These are phyloP conservation scores for Podocnemis expansa DNA, from an alignment of 2,113 vertebrate genomes.

Conservation along the genomic window DNA sequence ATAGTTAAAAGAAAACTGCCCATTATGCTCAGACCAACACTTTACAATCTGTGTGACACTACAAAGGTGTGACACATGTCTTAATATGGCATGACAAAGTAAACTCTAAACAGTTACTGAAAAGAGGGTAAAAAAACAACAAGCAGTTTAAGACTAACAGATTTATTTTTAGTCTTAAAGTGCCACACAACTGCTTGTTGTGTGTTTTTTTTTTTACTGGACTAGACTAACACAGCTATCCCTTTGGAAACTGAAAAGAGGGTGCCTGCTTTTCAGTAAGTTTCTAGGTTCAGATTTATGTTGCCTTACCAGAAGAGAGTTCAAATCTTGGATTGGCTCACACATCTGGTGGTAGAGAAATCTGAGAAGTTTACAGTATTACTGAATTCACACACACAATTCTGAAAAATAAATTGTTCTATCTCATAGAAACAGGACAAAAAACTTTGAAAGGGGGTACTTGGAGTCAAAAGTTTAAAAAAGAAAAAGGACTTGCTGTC, in stretches of 20 bases:
- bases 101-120: not conserved
- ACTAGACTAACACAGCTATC: too few relatives aligned
- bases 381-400: not conserved
- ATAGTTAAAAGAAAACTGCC: not conserved
- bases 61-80: not conserved
- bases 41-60: not conserved
- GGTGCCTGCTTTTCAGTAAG: not conserved
- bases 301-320: accelerated
- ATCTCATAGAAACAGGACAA: not conserved
- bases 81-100: not conserved
- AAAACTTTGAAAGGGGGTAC: not conserved
- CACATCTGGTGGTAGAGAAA: not conserved
- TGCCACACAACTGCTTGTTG: too few relatives aligned
- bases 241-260: too few relatives aligned
- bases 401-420: not conserved
- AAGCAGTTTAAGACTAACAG: too few relatives aligned
- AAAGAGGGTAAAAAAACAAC: too few relatives aligned
- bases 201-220: too few relatives aligned
- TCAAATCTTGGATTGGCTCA: not conserved
- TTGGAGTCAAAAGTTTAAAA: not conserved
- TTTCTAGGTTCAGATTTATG: not conserved
- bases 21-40: accelerated
- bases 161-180: too few relatives aligned
- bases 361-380: not conserved
- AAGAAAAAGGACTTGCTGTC: not conserved